Evolutionary conservation across 30 jellyfish, hydroid and myxozoan genomes (phyloP).

Genomic region (Clytia hemisphaerica): DNA sequence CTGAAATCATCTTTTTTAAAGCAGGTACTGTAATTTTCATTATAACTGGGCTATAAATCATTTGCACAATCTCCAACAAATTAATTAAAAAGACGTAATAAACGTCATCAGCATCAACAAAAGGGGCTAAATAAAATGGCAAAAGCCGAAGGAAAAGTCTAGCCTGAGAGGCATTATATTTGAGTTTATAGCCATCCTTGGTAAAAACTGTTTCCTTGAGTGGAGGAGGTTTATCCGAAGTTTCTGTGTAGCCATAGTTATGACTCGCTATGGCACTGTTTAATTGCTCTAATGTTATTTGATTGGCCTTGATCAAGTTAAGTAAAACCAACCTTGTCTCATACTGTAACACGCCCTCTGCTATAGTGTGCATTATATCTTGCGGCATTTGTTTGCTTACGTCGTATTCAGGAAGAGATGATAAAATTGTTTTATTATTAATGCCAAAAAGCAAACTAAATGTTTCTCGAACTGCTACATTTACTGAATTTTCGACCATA

Average conservation of each 20-base stretch:
- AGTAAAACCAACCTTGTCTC: background rate
- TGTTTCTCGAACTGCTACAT: background rate
- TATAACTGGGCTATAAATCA: background rate
- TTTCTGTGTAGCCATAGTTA: background rate
- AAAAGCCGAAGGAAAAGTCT: background rate
- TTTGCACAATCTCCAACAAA: background rate
- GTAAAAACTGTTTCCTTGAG: background rate
- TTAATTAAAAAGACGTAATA: background rate
- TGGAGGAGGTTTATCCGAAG: background rate
- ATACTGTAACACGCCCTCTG: conserved; percentile 20
- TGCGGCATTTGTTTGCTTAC: conserved; percentile 9
- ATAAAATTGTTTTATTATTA: background rate
- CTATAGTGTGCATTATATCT: conserved; percentile 22
- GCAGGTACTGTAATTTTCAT: background rate
- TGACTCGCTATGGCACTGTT: background rate
- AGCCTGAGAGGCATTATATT: background rate
- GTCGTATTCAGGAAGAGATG: conserved; percentile 10
- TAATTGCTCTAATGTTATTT: background rate
- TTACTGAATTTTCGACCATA: background rate
- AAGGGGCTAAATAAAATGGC: too few relatives aligned
- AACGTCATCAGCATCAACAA: background rate
- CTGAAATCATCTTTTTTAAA: background rate
- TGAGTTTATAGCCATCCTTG: background rate
- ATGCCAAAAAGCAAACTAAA: background rate
- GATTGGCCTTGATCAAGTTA: background rate